Conservation (phyloP, 2,113 vertebrate species). For the Percina caprodes region DNA sequence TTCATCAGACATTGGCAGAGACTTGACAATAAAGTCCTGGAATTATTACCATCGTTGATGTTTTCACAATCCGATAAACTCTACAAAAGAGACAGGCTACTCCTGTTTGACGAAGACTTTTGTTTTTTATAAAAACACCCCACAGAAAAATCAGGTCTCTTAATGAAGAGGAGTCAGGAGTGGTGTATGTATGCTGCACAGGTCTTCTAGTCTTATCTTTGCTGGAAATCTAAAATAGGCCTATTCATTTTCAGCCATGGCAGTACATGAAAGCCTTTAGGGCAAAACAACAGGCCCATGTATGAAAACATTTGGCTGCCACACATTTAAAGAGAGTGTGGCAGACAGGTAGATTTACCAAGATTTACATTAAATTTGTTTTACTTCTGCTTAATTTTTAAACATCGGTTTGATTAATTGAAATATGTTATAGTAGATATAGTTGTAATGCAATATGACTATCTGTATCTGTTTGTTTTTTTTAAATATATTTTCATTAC, state of each 20-base stretch:
- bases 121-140: too few species aligned
- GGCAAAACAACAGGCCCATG: neutral
- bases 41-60: neutral
- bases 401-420: neutral
- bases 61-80: neutral
- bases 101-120: neutral
- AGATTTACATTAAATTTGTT: too few species aligned
- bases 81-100: neutral
- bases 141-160: neutral
- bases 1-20: neutral
- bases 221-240: constrained; percentile 10
- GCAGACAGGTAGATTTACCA: neutral
- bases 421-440: too few species aligned
- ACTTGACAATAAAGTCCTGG: neutral
- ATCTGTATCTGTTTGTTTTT: neutral
- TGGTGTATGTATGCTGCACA: neutral
- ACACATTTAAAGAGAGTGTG: neutral
- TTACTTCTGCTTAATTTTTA: neutral
- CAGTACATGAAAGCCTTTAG: neutral
- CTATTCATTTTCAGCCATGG: constrained; percentile 3
- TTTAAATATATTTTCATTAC: too few species aligned
- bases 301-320: neutral
- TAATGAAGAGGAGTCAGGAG: neutral
- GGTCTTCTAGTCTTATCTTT: constrained; percentile 8
- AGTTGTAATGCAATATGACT: too few species aligned